Percentiles rank a stretch among this genome's conserved stretches.
Evolutionary conservation across 2,888 invertebrate genomes (phyloP).

Genomic region (Plusia festucae): DNA sequence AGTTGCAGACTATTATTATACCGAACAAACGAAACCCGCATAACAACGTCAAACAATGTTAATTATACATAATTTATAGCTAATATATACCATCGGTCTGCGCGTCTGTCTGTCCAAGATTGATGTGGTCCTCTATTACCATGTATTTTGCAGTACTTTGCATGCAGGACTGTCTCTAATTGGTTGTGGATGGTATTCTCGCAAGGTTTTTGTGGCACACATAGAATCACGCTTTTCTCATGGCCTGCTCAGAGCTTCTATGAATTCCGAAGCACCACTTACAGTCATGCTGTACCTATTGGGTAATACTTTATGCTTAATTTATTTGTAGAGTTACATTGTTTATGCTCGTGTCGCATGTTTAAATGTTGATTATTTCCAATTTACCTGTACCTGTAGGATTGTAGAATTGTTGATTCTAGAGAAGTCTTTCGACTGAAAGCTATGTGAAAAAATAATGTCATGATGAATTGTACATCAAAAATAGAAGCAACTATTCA

Average conservation of each 20-base stretch:
- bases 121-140: conserved; percentile 58
- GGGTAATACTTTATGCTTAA: conserved; percentile 20
- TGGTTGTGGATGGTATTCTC: conserved; percentile 56
- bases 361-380: not conserved
- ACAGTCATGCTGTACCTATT: conserved; percentile 33
- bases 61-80: conserved; percentile 70
- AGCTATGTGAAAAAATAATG: no score
- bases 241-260: conserved; percentile 18
- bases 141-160: conserved; percentile 56
- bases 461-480: no score
- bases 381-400: not conserved
- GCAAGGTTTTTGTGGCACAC: conserved; percentile 53
- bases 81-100: conserved; percentile 77
- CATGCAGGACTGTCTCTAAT: conserved; percentile 60
- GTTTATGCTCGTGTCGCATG: not conserved
- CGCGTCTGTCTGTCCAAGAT: conserved; percentile 62
- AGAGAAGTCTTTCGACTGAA: no score
- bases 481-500: no score
- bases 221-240: conserved; percentile 41
- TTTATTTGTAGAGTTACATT: conserved; percentile 16
- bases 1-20: not conserved
- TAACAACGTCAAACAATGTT: conserved; percentile 66
- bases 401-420: not conserved
- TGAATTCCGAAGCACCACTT: conserved; percentile 47
- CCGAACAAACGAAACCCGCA: conserved; percentile 21